Evolutionary conservation across 2,888 invertebrate genomes (phyloP), one percentile per base, ranked within the genome.

Genomic region (Molorchus minor): DNA sequence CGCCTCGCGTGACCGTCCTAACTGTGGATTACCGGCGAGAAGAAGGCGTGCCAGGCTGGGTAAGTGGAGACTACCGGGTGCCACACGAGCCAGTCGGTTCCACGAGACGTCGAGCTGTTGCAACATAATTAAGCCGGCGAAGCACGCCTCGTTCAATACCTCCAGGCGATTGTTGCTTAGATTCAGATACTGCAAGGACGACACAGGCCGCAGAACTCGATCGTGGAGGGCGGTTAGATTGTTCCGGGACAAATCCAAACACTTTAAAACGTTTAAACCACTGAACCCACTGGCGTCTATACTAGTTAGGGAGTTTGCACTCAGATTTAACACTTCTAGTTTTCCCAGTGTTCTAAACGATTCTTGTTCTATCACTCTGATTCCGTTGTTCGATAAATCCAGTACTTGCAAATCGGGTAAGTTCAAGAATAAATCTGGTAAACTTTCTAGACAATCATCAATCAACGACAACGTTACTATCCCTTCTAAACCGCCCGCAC

Each of bases 1-100:
- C 15, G 82, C 78, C 61, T 84, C 80, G 70, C 81, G 78, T 59
- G 82, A 75, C 65, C 83, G 81, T 58, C 88, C 90, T 72, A 90
- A 84, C 64, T 90, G 83, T 0, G 90, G 90, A 82, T 96, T 96
- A 78, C 91, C 91, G 35, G 91, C 90, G 51, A 95, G 83, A 69
- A 92, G 84, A 60, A 96, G 82, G 61, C 92, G 86, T 44, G 90
- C 89, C 69, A 94, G 81, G 75, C 91, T 90, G 3, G 90, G 89
- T 60, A 94, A 83, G 77, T 91, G 89, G 68, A 89, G 78, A 59
- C 87, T 87, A 15, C 88, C 89, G 1, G 88, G 85, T 21, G 86
- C 86, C 30, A 90, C 82, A 70, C 83, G 84, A 44, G 82, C 83
- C 65, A 91, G 79, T 66, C 83, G 83, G 76, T 92, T 92, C 71